Base-by-base conservation (phyloP, 2,797 vertebrate species). In the Acipenser ruthenus region DNA sequence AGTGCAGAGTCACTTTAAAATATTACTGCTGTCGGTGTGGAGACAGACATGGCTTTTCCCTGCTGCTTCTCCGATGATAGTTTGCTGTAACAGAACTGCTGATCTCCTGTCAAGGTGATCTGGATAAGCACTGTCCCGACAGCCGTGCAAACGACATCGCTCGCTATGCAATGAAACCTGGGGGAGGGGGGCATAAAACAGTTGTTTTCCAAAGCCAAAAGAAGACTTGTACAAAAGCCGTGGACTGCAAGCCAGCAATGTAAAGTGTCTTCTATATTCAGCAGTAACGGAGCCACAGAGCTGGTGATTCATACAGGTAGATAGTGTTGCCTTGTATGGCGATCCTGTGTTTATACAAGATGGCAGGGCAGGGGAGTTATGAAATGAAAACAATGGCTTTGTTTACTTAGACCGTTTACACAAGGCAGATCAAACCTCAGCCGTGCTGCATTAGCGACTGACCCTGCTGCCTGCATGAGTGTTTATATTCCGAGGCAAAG, bases 371-470 rank as follows among this genome's bases (percentile, higher is more conserved):
- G 62, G 66, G 55, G 66, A 67, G 61, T 67, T 64, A 64, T 49
- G 69, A 70, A 60, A 63, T 60, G 62, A 65, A 70, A 71, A 68
- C 59, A 64, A 63, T 53, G 47, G 50, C 23, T 48, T 65, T 62
- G 51, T 67, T 67, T 64, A 61, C 50, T 61, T 52, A 50, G 67
- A 49, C 48, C 58, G 62, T 68, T 68, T 68, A 68, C 62, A 47
- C 53, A 64, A 67, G 60, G 49, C 52, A 47, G 52, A 68, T 68
- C 62, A 68, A 59, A 68, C 62, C 47, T 18, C 62, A 68, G 67
- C 62, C 67, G 6, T 51, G 61, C 7, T 49, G 23, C 18, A 37
- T 63, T 53, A 60, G 50, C 47, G 56, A 50, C 49, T 55, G 47
- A 63, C 51, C 52, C 48, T 50, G 10, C 63, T 60, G 37, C 37